Evolutionary conservation across 2,888 invertebrate species (phyloP).

Genomic region (Eulithis testata): DNA sequence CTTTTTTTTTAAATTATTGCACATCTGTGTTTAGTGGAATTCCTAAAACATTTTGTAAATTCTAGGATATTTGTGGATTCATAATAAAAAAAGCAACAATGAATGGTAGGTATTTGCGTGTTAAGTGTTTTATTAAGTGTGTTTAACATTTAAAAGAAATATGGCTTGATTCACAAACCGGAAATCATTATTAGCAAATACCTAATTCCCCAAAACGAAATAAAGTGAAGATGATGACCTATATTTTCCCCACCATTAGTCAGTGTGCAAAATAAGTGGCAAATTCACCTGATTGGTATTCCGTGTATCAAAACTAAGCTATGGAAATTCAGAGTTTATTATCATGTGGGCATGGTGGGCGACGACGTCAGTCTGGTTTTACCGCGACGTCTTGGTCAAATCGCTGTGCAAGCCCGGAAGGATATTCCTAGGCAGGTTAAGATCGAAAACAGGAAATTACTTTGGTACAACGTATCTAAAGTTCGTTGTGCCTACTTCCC

Average conservation of each 20-base stretch:
- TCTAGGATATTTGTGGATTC: too few species aligned
- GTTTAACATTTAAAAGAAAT: too few species aligned
- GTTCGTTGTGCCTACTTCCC: too few species aligned
- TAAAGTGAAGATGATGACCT: neutral
- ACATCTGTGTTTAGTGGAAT: too few species aligned
- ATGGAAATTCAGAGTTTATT: slow-evolving; percentile 9
- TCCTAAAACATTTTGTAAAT: too few species aligned
- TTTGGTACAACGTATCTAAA: neutral
- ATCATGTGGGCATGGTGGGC: slow-evolving; percentile 12
- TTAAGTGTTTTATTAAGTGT: too few species aligned
- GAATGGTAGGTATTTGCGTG: too few species aligned
- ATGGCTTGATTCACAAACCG: too few species aligned
- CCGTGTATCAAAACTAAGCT: slow-evolving; percentile 3
- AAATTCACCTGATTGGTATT: slow-evolving; percentile 9
- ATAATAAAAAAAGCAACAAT: too few species aligned
- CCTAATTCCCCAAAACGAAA: too few species aligned
- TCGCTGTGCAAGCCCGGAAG: neutral
- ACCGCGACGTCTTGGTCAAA: slow-evolving; percentile 14
- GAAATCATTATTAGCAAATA: too few species aligned
- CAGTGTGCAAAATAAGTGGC: neutral
- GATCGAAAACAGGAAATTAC: slow-evolving; percentile 13
- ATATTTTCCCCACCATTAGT: neutral
- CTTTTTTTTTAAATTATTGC: too few species aligned
- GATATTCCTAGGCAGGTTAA: neutral
- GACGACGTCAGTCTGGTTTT: slow-evolving; percentile 16